Evolutionary conservation across 2,113 vertebrate genomes (phyloP).

Genomic region (Scartelaos histophorus): DNA sequence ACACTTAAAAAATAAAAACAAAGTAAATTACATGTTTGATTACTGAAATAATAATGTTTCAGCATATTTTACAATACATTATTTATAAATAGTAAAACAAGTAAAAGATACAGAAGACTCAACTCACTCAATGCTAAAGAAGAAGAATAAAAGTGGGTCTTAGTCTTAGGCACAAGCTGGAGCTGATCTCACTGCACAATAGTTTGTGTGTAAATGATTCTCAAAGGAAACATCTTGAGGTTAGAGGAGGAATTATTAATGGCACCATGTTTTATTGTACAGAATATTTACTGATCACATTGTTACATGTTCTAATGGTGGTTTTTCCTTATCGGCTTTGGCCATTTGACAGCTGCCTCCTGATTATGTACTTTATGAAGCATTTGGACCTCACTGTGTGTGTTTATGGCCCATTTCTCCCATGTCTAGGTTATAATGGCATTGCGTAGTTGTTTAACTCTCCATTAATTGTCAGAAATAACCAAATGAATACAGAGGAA

Average conservation of each 20-base stretch:
- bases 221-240: background rate
- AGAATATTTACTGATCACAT: background rate
- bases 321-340: background rate
- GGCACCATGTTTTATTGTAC: background rate
- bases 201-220: background rate
- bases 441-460: slow-evolving; percentile 29
- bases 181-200: background rate
- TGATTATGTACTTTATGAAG: background rate
- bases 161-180: too few species aligned
- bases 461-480: slow-evolving; percentile 19
- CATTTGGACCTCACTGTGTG: background rate
- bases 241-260: background rate
- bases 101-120: too few species aligned
- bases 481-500: background rate
- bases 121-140: too few species aligned
- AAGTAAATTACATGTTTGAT: background rate
- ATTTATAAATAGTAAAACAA: background rate
- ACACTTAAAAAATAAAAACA: too few species aligned
- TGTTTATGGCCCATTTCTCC: slow-evolving; percentile 26
- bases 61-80: background rate
- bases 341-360: background rate
- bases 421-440: slow-evolving; percentile 36
- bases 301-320: background rate
- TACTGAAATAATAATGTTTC: too few species aligned
- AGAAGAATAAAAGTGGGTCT: too few species aligned